Conservation (phyloP, 2,797 vertebrate genomes). For the Tenualosa thibaudeaui region DNA sequence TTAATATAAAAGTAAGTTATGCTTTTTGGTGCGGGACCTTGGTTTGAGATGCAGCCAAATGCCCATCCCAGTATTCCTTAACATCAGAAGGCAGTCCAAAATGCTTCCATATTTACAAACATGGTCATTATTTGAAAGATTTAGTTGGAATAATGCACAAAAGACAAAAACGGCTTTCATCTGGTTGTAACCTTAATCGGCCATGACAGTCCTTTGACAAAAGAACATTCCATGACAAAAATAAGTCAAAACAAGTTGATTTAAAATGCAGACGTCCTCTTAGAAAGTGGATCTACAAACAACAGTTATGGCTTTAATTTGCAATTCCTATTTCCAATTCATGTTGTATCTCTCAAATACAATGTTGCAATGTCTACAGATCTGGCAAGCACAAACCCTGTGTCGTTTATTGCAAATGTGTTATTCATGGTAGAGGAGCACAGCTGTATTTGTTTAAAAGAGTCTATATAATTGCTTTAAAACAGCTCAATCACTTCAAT, state of each 20-base stretch:
- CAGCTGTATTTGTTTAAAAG: slow-evolving; percentile 54
- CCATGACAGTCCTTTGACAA: neutral
- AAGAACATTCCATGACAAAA: neutral
- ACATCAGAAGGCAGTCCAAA: neutral
- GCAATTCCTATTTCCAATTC: neutral
- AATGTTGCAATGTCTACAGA: neutral
- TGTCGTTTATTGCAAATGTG: slow-evolving; percentile 4
- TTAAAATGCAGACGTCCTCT: neutral
- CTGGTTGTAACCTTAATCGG: neutral
- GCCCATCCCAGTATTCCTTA: neutral
- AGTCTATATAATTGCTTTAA: slow-evolving; percentile 66
- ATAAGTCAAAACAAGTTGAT: neutral
- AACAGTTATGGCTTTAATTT: neutral
- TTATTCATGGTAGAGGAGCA: slow-evolving; percentile 43
- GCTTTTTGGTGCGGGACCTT: too few relatives aligned
- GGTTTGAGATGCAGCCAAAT: too few relatives aligned
- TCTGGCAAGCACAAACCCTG: neutral
- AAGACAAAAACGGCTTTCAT: neutral
- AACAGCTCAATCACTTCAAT: slow-evolving; percentile 92
- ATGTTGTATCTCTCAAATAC: neutral
- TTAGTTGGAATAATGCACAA: neutral
- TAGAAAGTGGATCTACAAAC: neutral
- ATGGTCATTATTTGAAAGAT: neutral
- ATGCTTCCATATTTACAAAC: neutral
- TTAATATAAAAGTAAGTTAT: too few relatives aligned